A percentile compares a stretch with the other conserved stretches of the same genome.
These are phyloP conservation scores for Drosophila pandora DNA, from an alignment of 1,140 invertebrate genomes.

Conservation along the genomic window DNA sequence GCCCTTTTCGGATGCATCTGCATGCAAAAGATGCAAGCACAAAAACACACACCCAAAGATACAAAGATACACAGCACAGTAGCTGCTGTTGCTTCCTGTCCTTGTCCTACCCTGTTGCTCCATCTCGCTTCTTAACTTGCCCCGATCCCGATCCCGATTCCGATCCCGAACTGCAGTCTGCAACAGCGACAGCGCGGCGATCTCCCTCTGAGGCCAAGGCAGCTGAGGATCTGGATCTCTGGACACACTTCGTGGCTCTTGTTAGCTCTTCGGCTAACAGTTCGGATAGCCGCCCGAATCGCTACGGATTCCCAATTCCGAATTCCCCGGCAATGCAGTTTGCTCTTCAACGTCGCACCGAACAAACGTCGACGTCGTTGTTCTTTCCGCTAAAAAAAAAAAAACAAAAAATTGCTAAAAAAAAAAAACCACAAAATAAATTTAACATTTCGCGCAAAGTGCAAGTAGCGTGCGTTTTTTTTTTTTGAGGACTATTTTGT, in stretches of 20 bases:
- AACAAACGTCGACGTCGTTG: slow-evolving; percentile 61
- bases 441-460: neutral
- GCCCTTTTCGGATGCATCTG: slow-evolving; percentile 30
- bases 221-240: slow-evolving; percentile 28
- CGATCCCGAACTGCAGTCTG: slow-evolving; percentile 17
- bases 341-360: slow-evolving; percentile 71
- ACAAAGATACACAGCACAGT: slow-evolving; percentile 25
- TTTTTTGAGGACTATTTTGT: slow-evolving; percentile 6
- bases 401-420: slow-evolving; percentile 1
- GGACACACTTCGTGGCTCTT: too few species aligned
- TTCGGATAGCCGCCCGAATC: too few species aligned
- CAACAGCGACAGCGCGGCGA: slow-evolving; percentile 1
- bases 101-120: slow-evolving; percentile 8
- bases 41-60: slow-evolving; percentile 2
- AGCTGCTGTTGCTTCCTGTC: slow-evolving; percentile 5
- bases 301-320: neutral
- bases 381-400: slow-evolving; percentile 8
- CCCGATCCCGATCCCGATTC: too few species aligned
- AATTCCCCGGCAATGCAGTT: slow-evolving; percentile 53
- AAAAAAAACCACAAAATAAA: neutral
- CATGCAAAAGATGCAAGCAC: slow-evolving; percentile 32
- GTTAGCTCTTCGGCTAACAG: too few species aligned
- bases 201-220: neutral
- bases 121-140: neutral
- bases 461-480: neutral